Evolutionary conservation across 2,888 invertebrate genomes (phyloP).

Genomic region (Limnephilus auricula): DNA sequence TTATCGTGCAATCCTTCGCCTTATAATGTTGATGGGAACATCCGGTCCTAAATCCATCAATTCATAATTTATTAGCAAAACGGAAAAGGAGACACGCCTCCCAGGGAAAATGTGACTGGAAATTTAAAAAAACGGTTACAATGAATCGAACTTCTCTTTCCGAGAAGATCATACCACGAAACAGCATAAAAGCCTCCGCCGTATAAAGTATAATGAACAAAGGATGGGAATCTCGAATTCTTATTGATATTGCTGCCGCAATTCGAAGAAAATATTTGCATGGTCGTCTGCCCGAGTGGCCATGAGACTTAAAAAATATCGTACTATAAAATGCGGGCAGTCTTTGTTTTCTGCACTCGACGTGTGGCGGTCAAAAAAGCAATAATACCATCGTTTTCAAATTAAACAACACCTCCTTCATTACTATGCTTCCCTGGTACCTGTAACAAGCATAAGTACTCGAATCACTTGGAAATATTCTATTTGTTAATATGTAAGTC

Average conservation of each 20-base stretch:
- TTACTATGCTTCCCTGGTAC: slow-evolving; percentile 42
- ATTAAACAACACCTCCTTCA: slow-evolving; percentile 38
- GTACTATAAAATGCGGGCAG: slow-evolving; percentile 24
- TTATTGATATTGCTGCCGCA: slow-evolving; percentile 55
- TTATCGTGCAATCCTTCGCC: background rate
- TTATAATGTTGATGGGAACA: background rate
- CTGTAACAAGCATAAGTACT: slow-evolving; percentile 17
- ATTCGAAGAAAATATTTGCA: slow-evolving; percentile 58
- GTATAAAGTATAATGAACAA: slow-evolving; percentile 33
- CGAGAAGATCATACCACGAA: slow-evolving; percentile 30
- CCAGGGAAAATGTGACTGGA: slow-evolving; percentile 18
- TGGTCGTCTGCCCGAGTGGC: slow-evolving; percentile 55
- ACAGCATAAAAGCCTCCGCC: slow-evolving; percentile 42
- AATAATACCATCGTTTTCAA: slow-evolving; percentile 27
- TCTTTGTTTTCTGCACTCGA: slow-evolving; percentile 46
- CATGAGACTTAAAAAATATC: slow-evolving; percentile 49
- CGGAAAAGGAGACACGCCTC: background rate
- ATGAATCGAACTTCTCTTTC: slow-evolving; percentile 33
- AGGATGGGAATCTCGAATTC: slow-evolving; percentile 40
- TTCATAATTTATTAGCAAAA: background rate
- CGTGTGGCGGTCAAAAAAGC: slow-evolving; percentile 30
- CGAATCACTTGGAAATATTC: background rate
- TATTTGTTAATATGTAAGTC: background rate
- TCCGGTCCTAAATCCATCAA: slow-evolving; percentile 21
- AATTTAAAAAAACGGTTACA: slow-evolving; percentile 26